Evolutionary conservation across 2,888 invertebrate genomes (phyloP), one percentile per base, ranked within the genome.

Genomic region (Hofmannophila pseudospretella): DNA sequence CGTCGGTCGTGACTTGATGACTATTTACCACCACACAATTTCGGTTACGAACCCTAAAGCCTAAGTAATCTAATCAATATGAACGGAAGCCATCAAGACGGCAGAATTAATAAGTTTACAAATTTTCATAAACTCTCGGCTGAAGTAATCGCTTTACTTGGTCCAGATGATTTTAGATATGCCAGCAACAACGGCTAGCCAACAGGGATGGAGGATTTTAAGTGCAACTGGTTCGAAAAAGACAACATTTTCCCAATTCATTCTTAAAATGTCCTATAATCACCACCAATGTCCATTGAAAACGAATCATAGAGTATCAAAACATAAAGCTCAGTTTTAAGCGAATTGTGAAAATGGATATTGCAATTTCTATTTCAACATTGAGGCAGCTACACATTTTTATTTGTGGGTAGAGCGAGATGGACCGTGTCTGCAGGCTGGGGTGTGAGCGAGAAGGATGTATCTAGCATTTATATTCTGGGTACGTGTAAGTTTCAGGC

Each of bases 401-500:
- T 85, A 85, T 84, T 81, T 82, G 75, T 75, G 70, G 70, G 67
- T 51, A 70, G 72, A 84, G 64, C 41, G 74, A 67, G 80, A 71
- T 50, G 50, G 62, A 55, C 43, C 45, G 53, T 51, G 54, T 51
- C 47, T 53, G 51, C 48, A 52, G 47, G 41, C 39, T 39, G 40
- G 46, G 25, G 70, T 42, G 47, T 37, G 58, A 82, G 55, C 62
- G 64, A 51, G 82, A 80, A 45, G 51, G 63, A 34, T 43, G 55
- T 62, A 73, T 62, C 54, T 66, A 71, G 75, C 84, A 85, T 86
- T 85, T 86, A 81, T 86, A 85, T 86, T 85, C 85, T 74, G 79
- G 80, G 74, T 85, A 81, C 85, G 85, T 85, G 84, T 86, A 86
- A 85, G 85, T 86, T 86, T 86, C 85, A 86, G 85, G 84, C 82